Evolutionary conservation across 2,113 vertebrate species (phyloP).

Genomic region (Romanogobio albipinnatus): DNA sequence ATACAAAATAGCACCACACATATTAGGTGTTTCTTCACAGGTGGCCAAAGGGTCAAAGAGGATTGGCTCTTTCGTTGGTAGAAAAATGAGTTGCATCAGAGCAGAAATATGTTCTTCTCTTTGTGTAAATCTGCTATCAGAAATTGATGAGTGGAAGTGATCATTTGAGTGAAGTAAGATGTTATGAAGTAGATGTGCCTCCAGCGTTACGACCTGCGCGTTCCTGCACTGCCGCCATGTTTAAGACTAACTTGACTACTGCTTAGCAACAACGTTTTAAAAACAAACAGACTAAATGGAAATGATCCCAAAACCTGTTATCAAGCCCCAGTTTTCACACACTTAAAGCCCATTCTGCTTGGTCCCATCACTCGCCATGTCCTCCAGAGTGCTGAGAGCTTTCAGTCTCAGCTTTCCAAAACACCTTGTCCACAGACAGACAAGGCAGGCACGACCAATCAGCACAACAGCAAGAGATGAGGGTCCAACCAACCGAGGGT

Average conservation of each 20-base stretch:
- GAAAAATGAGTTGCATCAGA: neutral
- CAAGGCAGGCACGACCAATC: constrained; percentile 7
- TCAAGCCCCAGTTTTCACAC: constrained; percentile 76
- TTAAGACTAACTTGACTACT: constrained; percentile 48
- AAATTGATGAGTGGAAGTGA: neutral
- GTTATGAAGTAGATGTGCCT: constrained; percentile 20
- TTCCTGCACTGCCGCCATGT: constrained; percentile 28
- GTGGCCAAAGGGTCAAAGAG: neutral
- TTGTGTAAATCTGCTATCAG: neutral
- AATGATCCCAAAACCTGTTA: constrained; percentile 76
- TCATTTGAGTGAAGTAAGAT: neutral
- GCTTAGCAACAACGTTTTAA: constrained; percentile 54
- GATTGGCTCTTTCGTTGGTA: neutral
- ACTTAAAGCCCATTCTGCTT: constrained; percentile 73
- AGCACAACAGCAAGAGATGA: neutral
- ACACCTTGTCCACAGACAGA: constrained; percentile 74
- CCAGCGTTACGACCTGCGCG: neutral
- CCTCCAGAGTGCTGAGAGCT: constrained; percentile 74
- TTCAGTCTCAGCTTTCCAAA: constrained; percentile 75
- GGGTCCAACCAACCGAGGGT: neutral
- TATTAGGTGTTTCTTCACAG: no score
- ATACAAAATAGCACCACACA: no score
- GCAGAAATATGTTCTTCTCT: neutral
- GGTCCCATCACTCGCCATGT: constrained; percentile 77
- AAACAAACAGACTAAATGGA: constrained; percentile 68